Evolutionary conservation across 1,140 invertebrate species (phyloP), one percentile per base, ranked within the genome.

Genomic region (Pseudomyrmex concolor): DNA sequence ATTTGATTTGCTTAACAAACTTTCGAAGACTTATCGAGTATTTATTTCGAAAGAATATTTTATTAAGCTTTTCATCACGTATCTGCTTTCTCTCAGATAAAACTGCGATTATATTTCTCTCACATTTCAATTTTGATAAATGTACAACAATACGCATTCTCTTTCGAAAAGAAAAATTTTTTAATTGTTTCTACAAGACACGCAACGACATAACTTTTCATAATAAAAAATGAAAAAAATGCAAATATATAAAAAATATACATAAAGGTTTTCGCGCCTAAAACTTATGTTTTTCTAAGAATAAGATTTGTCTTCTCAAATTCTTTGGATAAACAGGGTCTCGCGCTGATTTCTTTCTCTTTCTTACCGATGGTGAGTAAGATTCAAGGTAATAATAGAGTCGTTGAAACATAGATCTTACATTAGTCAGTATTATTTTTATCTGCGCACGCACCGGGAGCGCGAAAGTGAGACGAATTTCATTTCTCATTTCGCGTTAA

Each of bases 391-490:
- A 89, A 89, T 89, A 88, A 88, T 89, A 89, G 66, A 71, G 76
- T 50, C 84, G 70, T 62, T 87, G 74, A 89, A 89, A 76, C 81
- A 74, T 89, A 89, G 84, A 84, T 86, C 67, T 88, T n/a, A n/a
- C n/a, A n/a, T n/a, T 88, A 84, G 76, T 86, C 86, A 73, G 64
- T 63, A 88, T 84, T 89, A 89, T 89, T 89, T 89, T 89, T 88
- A 86, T 81, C 87, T 50, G 51, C 67, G 63, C 57, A 54, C n/a
- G 34, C 43, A 34, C 0, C 34, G 64, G 43, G 66, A 78, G 12
- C 63, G 68, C 50, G 48, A 54, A 51, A 54, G 68, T 43, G 48
- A 54, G 63, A 54, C 68, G 19, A 76, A 60, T 74, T 50, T 54
- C n/a, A 13, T 87, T 84, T 72, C 81, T 73, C 59, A 62, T 48